phyloP scores from a whole-genome alignment of 2,797 vertebrate genomes.

The Acrossocheilus fasciatus region DNA sequence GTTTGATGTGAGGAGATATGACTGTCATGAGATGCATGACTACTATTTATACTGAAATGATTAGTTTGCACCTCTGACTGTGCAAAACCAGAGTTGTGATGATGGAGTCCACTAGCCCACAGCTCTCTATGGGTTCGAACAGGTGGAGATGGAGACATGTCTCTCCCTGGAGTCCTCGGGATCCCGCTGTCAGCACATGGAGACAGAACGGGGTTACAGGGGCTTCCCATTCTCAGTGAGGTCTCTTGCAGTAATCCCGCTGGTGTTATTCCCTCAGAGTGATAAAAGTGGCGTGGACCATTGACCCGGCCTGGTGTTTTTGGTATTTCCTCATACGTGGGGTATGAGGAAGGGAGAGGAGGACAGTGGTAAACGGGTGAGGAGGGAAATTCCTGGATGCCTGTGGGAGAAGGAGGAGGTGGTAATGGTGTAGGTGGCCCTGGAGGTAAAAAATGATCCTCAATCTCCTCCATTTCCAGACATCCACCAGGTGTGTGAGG shows the following conservation, averaged over 20 bases:
- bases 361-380: constrained; percentile 70
- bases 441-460: constrained; percentile 71
- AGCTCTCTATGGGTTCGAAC: constrained; percentile 77
- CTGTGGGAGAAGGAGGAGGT: constrained; percentile 56
- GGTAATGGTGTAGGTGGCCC: constrained; percentile 58
- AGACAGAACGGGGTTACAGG: constrained; percentile 83
- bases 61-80: constrained; percentile 74
- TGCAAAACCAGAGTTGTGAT: constrained; percentile 67
- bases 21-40: not conserved
- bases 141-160: constrained; percentile 82
- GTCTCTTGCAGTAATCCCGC: constrained; percentile 76
- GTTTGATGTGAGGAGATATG: not conserved
- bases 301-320: constrained; percentile 86
- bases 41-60: not conserved
- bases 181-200: constrained; percentile 78
- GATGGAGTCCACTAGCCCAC: constrained; percentile 67
- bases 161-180: constrained; percentile 87
- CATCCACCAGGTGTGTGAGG: constrained; percentile 86
- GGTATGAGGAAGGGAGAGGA: constrained; percentile 68
- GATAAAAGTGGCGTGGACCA: constrained; percentile 73
- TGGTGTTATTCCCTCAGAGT: constrained; percentile 82
- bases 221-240: constrained; percentile 73
- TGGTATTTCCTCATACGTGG: constrained; percentile 83
- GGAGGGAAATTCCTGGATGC: constrained; percentile 49
- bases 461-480: constrained; percentile 73